These are phyloP conservation scores for Aphelocoma californica DNA, from an alignment of 2,797 vertebrate species.

Conservation along the genomic window DNA sequence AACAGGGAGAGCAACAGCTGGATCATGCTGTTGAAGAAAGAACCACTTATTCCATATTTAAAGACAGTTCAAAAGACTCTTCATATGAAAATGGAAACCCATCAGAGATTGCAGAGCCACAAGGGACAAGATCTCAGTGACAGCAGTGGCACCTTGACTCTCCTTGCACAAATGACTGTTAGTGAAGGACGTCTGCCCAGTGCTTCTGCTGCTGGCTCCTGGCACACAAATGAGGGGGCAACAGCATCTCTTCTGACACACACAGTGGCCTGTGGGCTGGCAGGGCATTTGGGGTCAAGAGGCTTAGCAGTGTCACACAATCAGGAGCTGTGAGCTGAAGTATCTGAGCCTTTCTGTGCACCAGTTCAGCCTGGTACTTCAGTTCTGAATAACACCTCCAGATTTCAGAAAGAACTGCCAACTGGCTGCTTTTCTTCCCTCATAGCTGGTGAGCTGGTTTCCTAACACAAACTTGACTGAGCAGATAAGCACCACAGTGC, in stretches of 20 bases:
- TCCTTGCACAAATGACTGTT: neutral
- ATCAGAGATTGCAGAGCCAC: neutral
- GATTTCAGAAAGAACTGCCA: neutral
- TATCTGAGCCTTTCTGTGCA: neutral
- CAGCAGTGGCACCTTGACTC: neutral
- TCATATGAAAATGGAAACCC: neutral
- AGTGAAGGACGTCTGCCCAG: neutral
- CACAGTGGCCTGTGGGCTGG: accelerated
- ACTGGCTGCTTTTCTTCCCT: neutral
- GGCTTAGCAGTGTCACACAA: neutral
- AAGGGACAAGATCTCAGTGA: neutral
- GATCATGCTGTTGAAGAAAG: neutral
- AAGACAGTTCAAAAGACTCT: neutral
- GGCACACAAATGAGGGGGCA: neutral
- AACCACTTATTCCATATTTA: neutral
- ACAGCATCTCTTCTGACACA: neutral
- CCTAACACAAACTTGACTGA: neutral
- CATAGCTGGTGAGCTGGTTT: neutral
- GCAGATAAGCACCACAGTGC: neutral
- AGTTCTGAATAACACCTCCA: neutral
- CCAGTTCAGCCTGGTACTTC: neutral
- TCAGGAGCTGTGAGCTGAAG: neutral
- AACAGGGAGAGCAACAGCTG: neutral
- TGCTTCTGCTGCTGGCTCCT: neutral
- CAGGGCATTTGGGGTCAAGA: neutral